phyloP scores from a whole-genome alignment of 2,888 invertebrate species.

The Eupithecia pulchellata region DNA sequence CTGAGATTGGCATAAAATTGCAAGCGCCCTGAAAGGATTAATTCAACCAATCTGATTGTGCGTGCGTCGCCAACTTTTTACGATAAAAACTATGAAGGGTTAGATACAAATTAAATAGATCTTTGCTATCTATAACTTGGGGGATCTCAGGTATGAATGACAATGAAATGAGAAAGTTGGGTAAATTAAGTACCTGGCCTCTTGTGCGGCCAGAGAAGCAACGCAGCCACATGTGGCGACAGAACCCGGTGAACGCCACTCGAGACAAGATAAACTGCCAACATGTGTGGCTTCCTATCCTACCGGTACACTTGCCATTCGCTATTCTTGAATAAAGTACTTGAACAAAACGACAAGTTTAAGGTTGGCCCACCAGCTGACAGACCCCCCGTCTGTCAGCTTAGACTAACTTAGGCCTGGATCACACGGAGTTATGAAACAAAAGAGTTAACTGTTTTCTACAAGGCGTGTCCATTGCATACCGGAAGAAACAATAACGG shows the following conservation, averaged over 20 bases:
- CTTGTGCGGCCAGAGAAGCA: conserved; percentile 60
- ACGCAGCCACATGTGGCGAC: conserved; percentile 63
- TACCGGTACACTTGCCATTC: conserved; percentile 55
- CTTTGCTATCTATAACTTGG: conserved; percentile 27
- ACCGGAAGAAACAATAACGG: conserved; percentile 47
- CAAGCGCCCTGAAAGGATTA: conserved; percentile 49
- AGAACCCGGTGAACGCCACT: conserved; percentile 63
- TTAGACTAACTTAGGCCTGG: neutral
- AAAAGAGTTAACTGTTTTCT: conserved; percentile 34
- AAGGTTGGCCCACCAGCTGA: conserved; percentile 61
- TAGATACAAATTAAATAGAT: conserved; percentile 26
- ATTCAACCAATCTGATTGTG: conserved; percentile 53
- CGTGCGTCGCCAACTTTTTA: conserved; percentile 35
- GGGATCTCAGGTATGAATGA: conserved; percentile 38
- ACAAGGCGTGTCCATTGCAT: conserved; percentile 34
- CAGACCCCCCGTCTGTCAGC: conserved; percentile 54
- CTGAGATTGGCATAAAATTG: conserved; percentile 49
- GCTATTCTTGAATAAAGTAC: conserved; percentile 51
- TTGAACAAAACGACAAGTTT: conserved; percentile 56
- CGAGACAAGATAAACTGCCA: conserved; percentile 62
- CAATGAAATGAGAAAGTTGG: conserved; percentile 59
- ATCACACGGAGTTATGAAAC: conserved; percentile 14
- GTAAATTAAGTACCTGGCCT: conserved; percentile 74
- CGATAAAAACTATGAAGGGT: conserved; percentile 10
- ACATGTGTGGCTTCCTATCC: conserved; percentile 62